Percentiles rank a stretch among this genome's conserved stretches.
Conservation (phyloP, 2,888 invertebrate genomes). For the Unio pictorum region DNA sequence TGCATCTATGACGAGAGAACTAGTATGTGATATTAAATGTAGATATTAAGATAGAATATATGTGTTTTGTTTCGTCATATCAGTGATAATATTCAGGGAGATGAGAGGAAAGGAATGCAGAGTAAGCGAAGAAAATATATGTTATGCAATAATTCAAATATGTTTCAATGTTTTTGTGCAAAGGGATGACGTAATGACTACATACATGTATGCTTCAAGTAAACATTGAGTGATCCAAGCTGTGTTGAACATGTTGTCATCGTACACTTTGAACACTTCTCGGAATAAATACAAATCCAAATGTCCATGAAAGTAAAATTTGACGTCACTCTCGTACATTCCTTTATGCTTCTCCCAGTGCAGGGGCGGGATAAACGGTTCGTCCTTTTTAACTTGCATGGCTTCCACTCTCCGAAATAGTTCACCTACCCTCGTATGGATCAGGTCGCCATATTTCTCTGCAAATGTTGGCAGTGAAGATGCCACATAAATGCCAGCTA, state of each 20-base stretch:
- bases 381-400: conserved; percentile 39
- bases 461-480: no score
- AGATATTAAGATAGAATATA: no score
- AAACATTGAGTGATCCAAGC: conserved; percentile 58
- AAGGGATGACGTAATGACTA: conserved; percentile 15
- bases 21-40: no score
- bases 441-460: neutral
- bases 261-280: conserved; percentile 49
- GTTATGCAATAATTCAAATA: no score
- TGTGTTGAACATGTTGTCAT: conserved; percentile 65
- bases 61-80: no score
- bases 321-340: conserved; percentile 58
- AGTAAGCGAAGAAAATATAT: no score
- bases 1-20: no score
- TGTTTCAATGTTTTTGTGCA: no score
- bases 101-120: no score
- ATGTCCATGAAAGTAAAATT: conserved; percentile 56
- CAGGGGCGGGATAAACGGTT: conserved; percentile 36
- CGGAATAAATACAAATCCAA: conserved; percentile 45
- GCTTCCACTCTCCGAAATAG: conserved; percentile 32
- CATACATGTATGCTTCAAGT: conserved; percentile 53
- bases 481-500: no score
- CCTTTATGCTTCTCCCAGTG: conserved; percentile 54
- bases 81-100: no score
- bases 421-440: conserved; percentile 25